Evolutionary conservation across 2,113 vertebrate genomes (phyloP), one percentile per base, ranked within the genome.

Genomic region (Zapus hudsonius): DNA sequence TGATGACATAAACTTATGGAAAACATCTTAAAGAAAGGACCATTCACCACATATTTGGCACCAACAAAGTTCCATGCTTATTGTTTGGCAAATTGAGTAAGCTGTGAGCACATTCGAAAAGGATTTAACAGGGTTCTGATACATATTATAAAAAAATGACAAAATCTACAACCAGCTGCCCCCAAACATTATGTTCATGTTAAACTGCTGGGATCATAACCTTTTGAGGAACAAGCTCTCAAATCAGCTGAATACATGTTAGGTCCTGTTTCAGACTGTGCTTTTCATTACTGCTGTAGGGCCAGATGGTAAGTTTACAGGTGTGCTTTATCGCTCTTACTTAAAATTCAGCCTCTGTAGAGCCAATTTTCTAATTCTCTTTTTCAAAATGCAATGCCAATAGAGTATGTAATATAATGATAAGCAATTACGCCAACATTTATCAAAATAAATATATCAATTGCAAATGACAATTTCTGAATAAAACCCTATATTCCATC

Each of bases 381-480:
- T 25, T 61, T 63, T 92, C 17, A 47, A 81, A 89, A 52, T 86
- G 4, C 78, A 92, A 57, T 84, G 4, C 63, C 82, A 59, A 55
- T 74, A 78, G 29, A 44, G 3, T 74, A 29, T 40, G 47, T 87
- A 57, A 89, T 90, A 89, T 85, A 84, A 92, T 75, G 84, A n/a
- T 55, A 67, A 57, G 2, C 31, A 73, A 90, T 92, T 74, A 89
- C 67, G 47, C 1, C 7, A 90, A 90, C 10, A 61, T 76, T 88
- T 76, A 85, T 90, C 22, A 88, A 83, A 95, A 64, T 88, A 85
- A 95, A 80, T 85, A 38, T 4, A 78, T 61, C 33, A 47, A 40
- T 63, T 92, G 8, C 7, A 79, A 64, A 27, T 72, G 23, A 89
- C 1, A 89, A 87, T 79, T 67, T 47, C 33, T 63, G 85, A 40